Base-by-base conservation (phyloP, 2,797 vertebrate genomes). In the Numenius phaeopus region DNA sequence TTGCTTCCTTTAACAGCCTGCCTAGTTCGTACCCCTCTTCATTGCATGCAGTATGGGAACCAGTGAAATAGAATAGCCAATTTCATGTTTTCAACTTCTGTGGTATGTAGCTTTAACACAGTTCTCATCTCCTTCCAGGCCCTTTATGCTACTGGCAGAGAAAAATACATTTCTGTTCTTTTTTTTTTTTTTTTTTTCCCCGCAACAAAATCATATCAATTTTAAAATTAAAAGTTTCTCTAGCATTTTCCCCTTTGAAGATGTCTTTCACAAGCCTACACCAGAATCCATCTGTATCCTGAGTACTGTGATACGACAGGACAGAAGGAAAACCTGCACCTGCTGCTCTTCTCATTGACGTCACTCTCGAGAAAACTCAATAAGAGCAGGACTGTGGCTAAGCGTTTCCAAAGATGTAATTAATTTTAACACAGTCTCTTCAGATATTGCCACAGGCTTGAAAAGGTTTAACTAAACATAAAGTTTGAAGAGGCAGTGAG, bases 381-480 rank as follows among this genome's bases (percentile, higher is more conserved):
- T 87, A 87, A 72, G 7, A 81, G 58, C 58, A 64, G 40, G 61
- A 54, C 65, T 81, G 40, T 72, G 59, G 54, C 61, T 77, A 61
- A 91, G 76, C 1, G 1, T 80, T 95, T 87, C 72, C 49, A 67
- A 83, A 77, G 44, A 84, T 81, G 66, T 87, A 80, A 95, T 92
- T 94, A 90, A 84, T 90, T 94, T 94, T 85, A 90, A 69, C 61
- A 80, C 54, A 50, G n/a, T 47, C 66, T 90, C 30, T 47, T 83
- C 80, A 88, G 76, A 85, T 50, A 58, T 52, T 78, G 76, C 92
- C 83, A 47, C 37, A 73, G 90, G 76, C 80, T 75, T 88, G 47
- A 65, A 59, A 73, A 82, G 57, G 14, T 92, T 87, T 88, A 86
- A 79, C 67, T 89, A 73, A 89, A 88, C 39, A 34, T 44, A 52